phyloP scores from a whole-genome alignment of 2,113 vertebrate species.

The Protobothrops flavoviridis region DNA sequence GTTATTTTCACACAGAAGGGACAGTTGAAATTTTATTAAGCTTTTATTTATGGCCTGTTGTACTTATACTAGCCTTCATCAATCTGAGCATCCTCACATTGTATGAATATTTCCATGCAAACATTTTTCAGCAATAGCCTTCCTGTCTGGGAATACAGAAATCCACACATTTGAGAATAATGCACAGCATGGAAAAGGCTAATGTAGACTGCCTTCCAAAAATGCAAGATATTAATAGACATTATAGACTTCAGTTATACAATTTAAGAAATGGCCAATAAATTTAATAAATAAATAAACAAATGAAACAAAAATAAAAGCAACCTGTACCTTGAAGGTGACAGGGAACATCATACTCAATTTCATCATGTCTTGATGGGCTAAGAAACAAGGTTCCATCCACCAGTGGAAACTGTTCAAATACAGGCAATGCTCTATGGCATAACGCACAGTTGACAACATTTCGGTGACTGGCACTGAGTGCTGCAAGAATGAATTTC shows the following conservation, averaged over 20 bases:
- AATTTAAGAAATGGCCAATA: slow-evolving; percentile 40
- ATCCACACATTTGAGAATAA: not conserved
- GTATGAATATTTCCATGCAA: not conserved
- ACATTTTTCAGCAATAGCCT: not conserved
- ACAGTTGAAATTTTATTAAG: not conserved
- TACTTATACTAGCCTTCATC: not conserved
- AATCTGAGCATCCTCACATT: not conserved
- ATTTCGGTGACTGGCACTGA: slow-evolving; percentile 94
- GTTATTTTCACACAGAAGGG: not conserved
- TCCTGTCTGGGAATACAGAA: not conserved
- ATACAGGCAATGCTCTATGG: slow-evolving; percentile 89
- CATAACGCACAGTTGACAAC: slow-evolving; percentile 97
- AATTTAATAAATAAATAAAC: not conserved
- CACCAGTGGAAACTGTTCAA: slow-evolving; percentile 97
- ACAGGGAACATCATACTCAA: slow-evolving; percentile 97
- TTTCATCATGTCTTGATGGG: slow-evolving; percentile 95
- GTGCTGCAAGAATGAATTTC: slow-evolving; percentile 95
- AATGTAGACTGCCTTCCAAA: not conserved
- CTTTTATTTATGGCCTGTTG: not conserved
- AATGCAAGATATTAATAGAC: slow-evolving; percentile 36
- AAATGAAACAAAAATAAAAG: slow-evolving; percentile 58
- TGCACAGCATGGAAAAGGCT: not conserved
- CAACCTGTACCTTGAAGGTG: slow-evolving; percentile 94
- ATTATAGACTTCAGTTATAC: slow-evolving; percentile 29
- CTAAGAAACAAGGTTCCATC: slow-evolving; percentile 97